These are phyloP conservation scores for Pandemis cinnamomeana DNA, from an alignment of 2,888 invertebrate genomes.

Conservation along the genomic window DNA sequence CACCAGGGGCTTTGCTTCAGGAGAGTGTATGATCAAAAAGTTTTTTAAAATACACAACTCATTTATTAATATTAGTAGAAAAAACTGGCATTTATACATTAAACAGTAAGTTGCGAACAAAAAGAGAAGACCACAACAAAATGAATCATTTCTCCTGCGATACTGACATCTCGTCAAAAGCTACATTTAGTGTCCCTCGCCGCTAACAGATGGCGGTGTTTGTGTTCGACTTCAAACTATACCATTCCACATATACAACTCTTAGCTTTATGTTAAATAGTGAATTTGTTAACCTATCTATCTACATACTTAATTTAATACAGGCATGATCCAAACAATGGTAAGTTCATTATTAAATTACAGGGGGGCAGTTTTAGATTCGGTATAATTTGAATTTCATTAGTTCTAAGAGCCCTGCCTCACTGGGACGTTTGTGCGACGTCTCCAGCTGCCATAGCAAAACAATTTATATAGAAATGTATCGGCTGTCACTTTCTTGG, in stretches of 20 bases:
- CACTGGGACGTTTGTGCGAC: no score
- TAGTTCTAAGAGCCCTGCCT: neutral
- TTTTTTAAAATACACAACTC: no score
- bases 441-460: neutral
- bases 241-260: conserved; percentile 53
- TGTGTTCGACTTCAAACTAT: conserved; percentile 9
- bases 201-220: conserved; percentile 13
- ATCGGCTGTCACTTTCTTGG: no score
- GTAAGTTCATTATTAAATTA: conserved; percentile 12
- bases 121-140: no score
- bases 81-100: no score
- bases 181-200: neutral
- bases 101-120: no score
- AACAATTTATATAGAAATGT: neutral
- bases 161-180: neutral
- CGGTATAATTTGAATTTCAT: neutral
- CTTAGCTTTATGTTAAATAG: conserved; percentile 50
- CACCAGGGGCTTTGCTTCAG: no score
- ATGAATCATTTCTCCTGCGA: no score
- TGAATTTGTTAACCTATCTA: conserved; percentile 62
- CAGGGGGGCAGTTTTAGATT: neutral
- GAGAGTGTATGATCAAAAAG: no score
- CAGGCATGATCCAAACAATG: conserved; percentile 47
- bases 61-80: no score
- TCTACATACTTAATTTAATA: conserved; percentile 54